Evolutionary conservation across 2,797 vertebrate genomes (phyloP), one percentile per base, ranked within the genome.

Genomic region (Sternarchorhynchus goeldii): DNA sequence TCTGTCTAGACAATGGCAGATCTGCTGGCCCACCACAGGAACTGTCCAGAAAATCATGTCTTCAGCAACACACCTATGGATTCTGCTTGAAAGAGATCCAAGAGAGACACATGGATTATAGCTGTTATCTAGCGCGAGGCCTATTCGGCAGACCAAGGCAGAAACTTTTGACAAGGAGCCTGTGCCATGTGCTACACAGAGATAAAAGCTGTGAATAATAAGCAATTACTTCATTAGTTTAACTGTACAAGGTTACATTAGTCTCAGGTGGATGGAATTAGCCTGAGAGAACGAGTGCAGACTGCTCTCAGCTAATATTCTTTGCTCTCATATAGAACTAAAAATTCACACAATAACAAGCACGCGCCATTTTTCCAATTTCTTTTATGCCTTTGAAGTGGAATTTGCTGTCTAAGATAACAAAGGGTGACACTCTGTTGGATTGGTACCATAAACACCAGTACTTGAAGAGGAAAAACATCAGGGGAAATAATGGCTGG

Each of bases 231-330:
- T 79, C 70, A 66, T 79, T 82, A 21, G 14, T 77, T 79, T 59
- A 71, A 55, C 60, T 36, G 31, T 56, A 41, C 68, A 5, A 79
- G 77, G 65, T 69, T 71, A 59, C 50, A 60, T 72, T 59, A 57
- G 76, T 82, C 76, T 78, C 76, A 82, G 66, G 76, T 82, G 81
- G 36, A 68, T 58, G 59, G 58, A 76, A 73, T 76, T 83, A 65
- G 68, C 67, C 55, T 36, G 41, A 45, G 16, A 78, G 34, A 18
- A 45, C 31, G 64, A n/a, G 16, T 25, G n/a, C 34, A 78, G 39
- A 59, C 50, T 50, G 65, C 65, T 75, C 64, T 41, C 55, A 57
- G 62, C 57, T 63, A 60, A 71, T 56, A 31, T 56, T 64, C 50
- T 20, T 20, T 31, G 18, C 58, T 71, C 57, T n/a, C 39, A 45